phyloP scores from a whole-genome alignment of 1,140 invertebrate species.

The Parasteatoda tepidariorum region DNA sequence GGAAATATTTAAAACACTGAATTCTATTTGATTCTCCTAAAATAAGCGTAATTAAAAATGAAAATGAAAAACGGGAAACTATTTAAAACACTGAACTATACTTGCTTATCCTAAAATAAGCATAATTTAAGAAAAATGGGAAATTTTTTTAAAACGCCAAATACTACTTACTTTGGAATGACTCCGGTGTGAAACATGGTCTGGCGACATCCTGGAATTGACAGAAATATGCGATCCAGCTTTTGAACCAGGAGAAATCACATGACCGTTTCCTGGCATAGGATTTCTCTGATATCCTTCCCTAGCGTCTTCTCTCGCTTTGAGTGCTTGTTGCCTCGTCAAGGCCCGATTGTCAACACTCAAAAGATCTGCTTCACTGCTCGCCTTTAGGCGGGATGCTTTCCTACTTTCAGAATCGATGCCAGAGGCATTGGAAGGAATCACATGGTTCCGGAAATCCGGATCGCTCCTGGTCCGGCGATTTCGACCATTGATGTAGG shows the following conservation, averaged over 20 bases:
- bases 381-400: conserved; percentile 56
- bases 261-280: conserved; percentile 55
- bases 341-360: conserved; percentile 18
- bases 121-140: too few relatives aligned
- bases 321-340: conserved; percentile 57
- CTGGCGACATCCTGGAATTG: conserved; percentile 57
- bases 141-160: too few relatives aligned
- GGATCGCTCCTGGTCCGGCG: conserved; percentile 78
- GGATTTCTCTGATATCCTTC: conserved; percentile 53
- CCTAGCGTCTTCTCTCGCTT: conserved; percentile 24
- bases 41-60: too few relatives aligned
- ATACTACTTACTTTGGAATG: conserved; percentile 13
- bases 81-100: too few relatives aligned
- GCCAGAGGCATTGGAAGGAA: conserved; percentile 26
- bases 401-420: conserved; percentile 4
- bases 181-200: neutral
- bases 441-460: conserved; percentile 74
- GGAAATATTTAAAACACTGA: too few relatives aligned
- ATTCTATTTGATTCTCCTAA: too few relatives aligned
- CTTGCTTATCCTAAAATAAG: too few relatives aligned
- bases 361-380: conserved; percentile 80
- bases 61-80: too few relatives aligned
- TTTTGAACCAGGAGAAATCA: conserved; percentile 43
- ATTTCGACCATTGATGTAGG: conserved; percentile 57
- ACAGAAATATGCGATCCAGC: conserved; percentile 63